phyloP scores from a whole-genome alignment of 1,140 invertebrate genomes.

The Lanistes nyassanus region DNA sequence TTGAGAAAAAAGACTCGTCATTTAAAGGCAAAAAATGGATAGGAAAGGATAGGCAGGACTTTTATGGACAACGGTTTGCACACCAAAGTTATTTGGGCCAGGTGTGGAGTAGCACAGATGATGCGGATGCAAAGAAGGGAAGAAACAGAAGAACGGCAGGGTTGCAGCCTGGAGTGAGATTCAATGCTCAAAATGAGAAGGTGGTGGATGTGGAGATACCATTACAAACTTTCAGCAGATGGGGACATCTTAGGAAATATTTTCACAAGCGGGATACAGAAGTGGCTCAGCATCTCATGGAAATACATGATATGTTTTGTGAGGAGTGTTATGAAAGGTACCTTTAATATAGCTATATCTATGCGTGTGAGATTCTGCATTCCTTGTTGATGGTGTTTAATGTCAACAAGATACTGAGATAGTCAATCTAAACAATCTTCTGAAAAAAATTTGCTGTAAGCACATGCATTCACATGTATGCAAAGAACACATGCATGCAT shows the following conservation, averaged over 20 bases:
- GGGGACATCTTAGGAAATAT: slow-evolving; percentile 17
- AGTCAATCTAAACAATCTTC: too few species aligned
- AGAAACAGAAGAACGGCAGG: background rate
- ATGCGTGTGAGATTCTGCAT: too few species aligned
- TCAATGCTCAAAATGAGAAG: slow-evolving; percentile 14
- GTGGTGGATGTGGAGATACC: slow-evolving; percentile 20
- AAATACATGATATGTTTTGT: slow-evolving; percentile 15
- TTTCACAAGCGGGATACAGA: slow-evolving; percentile 18
- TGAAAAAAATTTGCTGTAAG: too few species aligned
- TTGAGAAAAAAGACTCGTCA: background rate
- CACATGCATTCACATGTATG: too few species aligned
- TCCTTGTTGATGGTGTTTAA: too few species aligned
- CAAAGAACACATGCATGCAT: too few species aligned
- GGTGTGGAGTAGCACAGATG: background rate
- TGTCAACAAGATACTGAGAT: too few species aligned
- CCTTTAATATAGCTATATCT: too few species aligned
- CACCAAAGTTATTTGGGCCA: slow-evolving; percentile 9
- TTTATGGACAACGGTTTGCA: slow-evolving; percentile 17
- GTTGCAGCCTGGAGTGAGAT: slow-evolving; percentile 6
- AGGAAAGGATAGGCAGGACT: slow-evolving; percentile 18
- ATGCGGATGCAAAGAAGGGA: too few species aligned
- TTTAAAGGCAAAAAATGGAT: slow-evolving; percentile 14
- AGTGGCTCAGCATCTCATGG: slow-evolving; percentile 6
- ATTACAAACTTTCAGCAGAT: slow-evolving; percentile 9
- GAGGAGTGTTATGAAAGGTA: slow-evolving; percentile 19